phyloP scores from a whole-genome alignment of 2,888 invertebrate genomes.

The Sphecodes monilicornis region DNA sequence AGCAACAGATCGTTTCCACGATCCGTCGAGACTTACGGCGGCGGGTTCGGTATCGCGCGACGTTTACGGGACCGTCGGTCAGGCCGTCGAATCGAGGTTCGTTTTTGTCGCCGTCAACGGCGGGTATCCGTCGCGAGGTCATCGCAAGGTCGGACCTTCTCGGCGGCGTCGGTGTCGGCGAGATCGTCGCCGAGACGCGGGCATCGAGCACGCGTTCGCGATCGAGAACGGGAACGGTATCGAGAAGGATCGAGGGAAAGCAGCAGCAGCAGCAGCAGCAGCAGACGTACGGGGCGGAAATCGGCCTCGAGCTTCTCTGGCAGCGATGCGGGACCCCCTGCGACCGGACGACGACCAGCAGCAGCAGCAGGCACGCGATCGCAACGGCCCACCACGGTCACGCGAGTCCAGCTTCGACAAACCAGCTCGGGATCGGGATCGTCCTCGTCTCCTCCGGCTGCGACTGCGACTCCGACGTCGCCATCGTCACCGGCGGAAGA shows the following conservation, averaged over 20 bases:
- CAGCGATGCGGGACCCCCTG: conserved; percentile 84
- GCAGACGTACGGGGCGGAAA: conserved; percentile 69
- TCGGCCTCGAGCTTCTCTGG: conserved; percentile 82
- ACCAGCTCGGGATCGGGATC: conserved; percentile 26
- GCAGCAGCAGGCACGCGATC: conserved; percentile 66
- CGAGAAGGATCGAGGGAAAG: conserved; percentile 38
- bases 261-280: conserved; percentile 36
- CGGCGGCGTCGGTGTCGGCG: neutral
- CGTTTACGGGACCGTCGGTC: neutral
- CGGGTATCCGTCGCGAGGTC: neutral
- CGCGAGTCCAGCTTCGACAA: conserved; percentile 39
- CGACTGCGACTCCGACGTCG: conserved; percentile 11
- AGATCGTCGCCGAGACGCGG: conserved; percentile 3
- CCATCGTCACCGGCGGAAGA: conserved; percentile 19
- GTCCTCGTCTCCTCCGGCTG: conserved; percentile 30
- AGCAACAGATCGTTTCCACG: neutral
- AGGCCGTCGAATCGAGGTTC: neutral
- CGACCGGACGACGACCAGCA: conserved; percentile 77
- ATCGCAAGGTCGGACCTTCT: neutral
- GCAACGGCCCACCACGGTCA: conserved; percentile 71
- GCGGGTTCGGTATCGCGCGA: neutral
- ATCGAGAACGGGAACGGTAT: neutral
- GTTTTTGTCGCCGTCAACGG: neutral
- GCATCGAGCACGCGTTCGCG: neutral
- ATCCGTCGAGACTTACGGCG: neutral